Conservation (phyloP, 2,113 vertebrate genomes). For the Atractosteus spatula region DNA sequence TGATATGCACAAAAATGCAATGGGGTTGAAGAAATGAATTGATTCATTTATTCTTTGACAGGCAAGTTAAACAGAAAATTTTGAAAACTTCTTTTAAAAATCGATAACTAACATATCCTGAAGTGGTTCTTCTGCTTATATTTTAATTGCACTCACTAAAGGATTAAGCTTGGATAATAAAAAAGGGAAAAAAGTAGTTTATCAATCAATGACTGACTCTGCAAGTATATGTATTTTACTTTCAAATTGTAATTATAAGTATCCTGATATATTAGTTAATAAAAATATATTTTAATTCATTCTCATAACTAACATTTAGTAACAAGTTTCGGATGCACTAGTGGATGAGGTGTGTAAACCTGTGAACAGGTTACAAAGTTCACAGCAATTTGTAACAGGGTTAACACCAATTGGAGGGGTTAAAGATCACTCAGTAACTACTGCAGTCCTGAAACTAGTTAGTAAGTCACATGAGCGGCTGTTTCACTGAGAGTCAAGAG, state of each 20-base stretch:
- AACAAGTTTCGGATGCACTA: slow-evolving; percentile 24
- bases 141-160: too few relatives aligned
- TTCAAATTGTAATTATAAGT: slow-evolving; percentile 38
- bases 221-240: slow-evolving; percentile 27
- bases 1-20: neutral
- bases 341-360: slow-evolving; percentile 5
- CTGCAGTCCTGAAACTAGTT: too few relatives aligned
- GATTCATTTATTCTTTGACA: slow-evolving; percentile 1
- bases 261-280: slow-evolving; percentile 50
- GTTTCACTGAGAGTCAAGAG: too few relatives aligned
- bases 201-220: slow-evolving; percentile 30
- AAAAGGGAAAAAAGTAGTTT: slow-evolving; percentile 41
- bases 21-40: neutral
- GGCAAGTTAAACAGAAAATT: neutral
- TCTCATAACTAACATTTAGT: slow-evolving; percentile 42
- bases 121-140: too few relatives aligned
- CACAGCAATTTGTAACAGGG: too few relatives aligned
- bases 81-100: too few relatives aligned
- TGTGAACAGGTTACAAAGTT: too few relatives aligned
- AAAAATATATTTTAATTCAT: slow-evolving; percentile 28
- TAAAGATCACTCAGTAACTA: too few relatives aligned
- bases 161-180: slow-evolving; percentile 23
- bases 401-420: too few relatives aligned
- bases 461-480: too few relatives aligned
- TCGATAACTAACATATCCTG: too few relatives aligned